Base-by-base conservation (phyloP, 2,888 invertebrate species). In the Onchidella celtica region DNA sequence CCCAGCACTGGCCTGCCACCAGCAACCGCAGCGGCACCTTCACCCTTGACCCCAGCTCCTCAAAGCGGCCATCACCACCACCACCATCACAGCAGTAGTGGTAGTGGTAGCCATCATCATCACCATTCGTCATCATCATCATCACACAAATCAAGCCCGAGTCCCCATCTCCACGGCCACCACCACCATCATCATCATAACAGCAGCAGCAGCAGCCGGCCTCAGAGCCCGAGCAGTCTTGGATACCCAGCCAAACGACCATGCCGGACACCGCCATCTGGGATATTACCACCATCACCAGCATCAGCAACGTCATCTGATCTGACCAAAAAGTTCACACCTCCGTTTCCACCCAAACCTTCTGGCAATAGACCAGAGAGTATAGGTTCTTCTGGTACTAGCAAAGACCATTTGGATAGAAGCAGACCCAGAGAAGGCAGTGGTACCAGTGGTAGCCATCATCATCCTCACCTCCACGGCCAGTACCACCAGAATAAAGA, bases 11-110 rank as follows among this genome's bases (percentile, higher is more conserved):
- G 59, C 11, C 0, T 29, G 38, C 59, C 27, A 27, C 6, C n/a
- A 40, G 36, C 75, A n/a, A 65, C 75, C 27, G n/a, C 65, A 61
- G 27, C 29, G 9, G 29, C 61, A 34, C 2, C 75, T 29, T 65
- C 75, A 65, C 9, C 29, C 6, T 47, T 75, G 75, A 65, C 34
- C 75, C 32, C 75, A 63, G 65, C 17, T 29, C 40, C 75, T 32
- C 17, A 3, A 27, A 65, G 40, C 32, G 9, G 21, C 3, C 70
- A 68, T 2, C 55, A 17, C 57, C 55, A 77, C 14, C 68, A 77
- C 34, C 68, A 68, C 21, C 68, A 55, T 24, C 68, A 57, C 1
- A 32, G 34, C 24, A 55, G 34, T 24, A 27, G 47, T 14, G 55
- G 40, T 47, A 40, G 29, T 6, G 47, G 63, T 32, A 61, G 14